Evolutionary conservation across 2,797 vertebrate species (phyloP).

Genomic region (Siniperca obscura): DNA sequence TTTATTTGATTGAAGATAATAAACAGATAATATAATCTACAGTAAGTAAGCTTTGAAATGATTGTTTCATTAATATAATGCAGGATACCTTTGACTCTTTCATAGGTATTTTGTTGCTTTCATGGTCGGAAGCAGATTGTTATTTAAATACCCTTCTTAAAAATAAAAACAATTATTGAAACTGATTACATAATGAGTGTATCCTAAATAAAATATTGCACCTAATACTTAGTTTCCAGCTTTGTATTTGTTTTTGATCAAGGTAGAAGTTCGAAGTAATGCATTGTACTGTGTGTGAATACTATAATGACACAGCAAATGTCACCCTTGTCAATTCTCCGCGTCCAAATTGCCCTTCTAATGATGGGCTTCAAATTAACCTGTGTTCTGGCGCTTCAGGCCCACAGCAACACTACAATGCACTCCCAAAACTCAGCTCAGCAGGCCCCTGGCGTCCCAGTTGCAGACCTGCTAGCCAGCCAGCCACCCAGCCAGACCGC

Average conservation of each 20-base stretch:
- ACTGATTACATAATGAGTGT: neutral
- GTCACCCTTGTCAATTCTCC: slow-evolving; percentile 54
- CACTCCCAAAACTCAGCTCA: slow-evolving; percentile 67
- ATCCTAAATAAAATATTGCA: neutral
- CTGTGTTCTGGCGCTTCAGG: slow-evolving; percentile 50
- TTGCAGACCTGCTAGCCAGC: slow-evolving; percentile 53
- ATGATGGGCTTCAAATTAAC: slow-evolving; percentile 72
- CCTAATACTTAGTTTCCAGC: neutral
- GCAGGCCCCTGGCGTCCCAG: slow-evolving; percentile 46
- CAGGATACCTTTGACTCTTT: no score
- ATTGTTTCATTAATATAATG: neutral
- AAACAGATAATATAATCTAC: neutral
- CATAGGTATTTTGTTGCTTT: neutral
- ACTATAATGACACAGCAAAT: slow-evolving; percentile 45
- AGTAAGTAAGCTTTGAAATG: neutral
- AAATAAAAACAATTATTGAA: neutral
- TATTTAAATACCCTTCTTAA: no score
- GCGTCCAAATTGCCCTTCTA: slow-evolving; percentile 59
- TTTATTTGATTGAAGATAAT: slow-evolving; percentile 25
- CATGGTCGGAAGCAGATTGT: neutral
- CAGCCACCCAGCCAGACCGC: slow-evolving; percentile 10
- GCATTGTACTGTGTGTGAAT: slow-evolving; percentile 16
- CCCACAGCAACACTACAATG: slow-evolving; percentile 55
- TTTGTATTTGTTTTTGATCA: neutral
- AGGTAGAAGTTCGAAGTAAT: neutral